Percentiles rank a stretch among this genome's conserved stretches.
These are phyloP conservation scores for Adelosebastes latens DNA, from an alignment of 2,797 vertebrate species.

Conservation along the genomic window DNA sequence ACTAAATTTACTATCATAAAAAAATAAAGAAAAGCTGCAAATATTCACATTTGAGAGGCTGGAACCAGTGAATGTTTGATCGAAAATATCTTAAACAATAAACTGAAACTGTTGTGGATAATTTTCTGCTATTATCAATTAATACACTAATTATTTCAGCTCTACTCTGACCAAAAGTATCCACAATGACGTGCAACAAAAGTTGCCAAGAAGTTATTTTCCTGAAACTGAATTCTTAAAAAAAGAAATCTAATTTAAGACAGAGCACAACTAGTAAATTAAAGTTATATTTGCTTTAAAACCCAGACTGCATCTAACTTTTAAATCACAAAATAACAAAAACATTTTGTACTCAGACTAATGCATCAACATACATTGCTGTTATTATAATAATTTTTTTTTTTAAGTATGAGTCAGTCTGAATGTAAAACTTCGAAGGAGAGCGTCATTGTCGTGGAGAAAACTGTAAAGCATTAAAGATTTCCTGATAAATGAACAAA, in stretches of 20 bases:
- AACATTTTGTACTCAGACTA: too few relatives aligned
- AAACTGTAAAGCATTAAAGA: background rate
- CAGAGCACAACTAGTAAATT: too few relatives aligned
- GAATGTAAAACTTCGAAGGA: background rate
- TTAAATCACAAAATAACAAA: background rate
- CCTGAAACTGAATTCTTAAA: background rate
- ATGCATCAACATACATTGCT: too few relatives aligned
- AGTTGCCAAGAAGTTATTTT: background rate
- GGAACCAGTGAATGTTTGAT: background rate
- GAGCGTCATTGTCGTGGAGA: background rate
- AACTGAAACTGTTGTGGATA: too few relatives aligned
- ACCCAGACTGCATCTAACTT: background rate
- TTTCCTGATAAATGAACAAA: background rate
- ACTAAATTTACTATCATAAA: background rate
- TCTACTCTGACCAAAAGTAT: background rate
- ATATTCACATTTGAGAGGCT: background rate
- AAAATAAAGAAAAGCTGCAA: background rate
- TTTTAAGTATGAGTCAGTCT: background rate
- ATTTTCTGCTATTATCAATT: background rate
- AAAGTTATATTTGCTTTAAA: background rate
- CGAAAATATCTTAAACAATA: too few relatives aligned
- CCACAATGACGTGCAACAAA: background rate
- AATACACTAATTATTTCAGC: too few relatives aligned
- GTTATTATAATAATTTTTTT: too few relatives aligned
- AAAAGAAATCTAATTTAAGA: background rate